A percentile compares a stretch with the other conserved stretches of the same genome.
Conservation (phyloP, 2,888 invertebrate species). For the Sphaerophoria rueppellii region DNA sequence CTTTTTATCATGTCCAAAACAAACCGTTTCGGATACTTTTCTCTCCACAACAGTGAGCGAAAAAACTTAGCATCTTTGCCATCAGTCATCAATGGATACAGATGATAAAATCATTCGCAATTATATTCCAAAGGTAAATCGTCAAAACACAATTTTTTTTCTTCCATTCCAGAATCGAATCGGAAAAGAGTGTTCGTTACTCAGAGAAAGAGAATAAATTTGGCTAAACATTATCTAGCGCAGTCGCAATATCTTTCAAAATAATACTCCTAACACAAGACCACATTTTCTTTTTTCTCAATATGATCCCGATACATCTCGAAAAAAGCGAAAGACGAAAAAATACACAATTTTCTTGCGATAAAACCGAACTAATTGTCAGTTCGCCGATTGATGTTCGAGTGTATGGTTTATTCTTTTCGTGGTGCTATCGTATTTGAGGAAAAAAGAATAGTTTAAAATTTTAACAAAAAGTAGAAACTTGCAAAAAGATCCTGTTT, state of each 20-base stretch:
- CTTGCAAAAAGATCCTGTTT: slow-evolving; percentile 31
- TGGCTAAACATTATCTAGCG: neutral
- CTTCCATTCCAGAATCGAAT: slow-evolving; percentile 17
- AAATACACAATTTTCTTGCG: slow-evolving; percentile 44
- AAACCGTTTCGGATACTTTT: slow-evolving; percentile 6
- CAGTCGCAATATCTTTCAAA: slow-evolving; percentile 13
- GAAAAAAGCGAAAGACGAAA: slow-evolving; percentile 9
- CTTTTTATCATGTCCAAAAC: slow-evolving; percentile 1
- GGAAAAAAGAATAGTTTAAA: neutral
- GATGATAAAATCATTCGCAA: neutral
- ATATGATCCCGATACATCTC: slow-evolving; percentile 19
- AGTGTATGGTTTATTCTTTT: slow-evolving; percentile 64
- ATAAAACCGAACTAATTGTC: slow-evolving; percentile 66
- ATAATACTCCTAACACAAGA: neutral
- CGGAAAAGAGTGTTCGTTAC: neutral
- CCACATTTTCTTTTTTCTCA: slow-evolving; percentile 28
- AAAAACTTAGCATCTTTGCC: neutral
- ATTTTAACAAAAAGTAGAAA: slow-evolving; percentile 23
- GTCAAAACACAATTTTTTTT: neutral
- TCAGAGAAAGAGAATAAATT: neutral
- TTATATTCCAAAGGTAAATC: neutral
- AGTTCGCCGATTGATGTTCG: slow-evolving; percentile 71
- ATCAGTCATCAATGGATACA: neutral
- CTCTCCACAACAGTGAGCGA: neutral
- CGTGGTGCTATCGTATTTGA: slow-evolving; percentile 45